A percentile compares a stretch with the other conserved stretches of the same genome.
phyloP scores from a whole-genome alignment of 2,888 invertebrate species.

The Drosophila buzzatii region DNA sequence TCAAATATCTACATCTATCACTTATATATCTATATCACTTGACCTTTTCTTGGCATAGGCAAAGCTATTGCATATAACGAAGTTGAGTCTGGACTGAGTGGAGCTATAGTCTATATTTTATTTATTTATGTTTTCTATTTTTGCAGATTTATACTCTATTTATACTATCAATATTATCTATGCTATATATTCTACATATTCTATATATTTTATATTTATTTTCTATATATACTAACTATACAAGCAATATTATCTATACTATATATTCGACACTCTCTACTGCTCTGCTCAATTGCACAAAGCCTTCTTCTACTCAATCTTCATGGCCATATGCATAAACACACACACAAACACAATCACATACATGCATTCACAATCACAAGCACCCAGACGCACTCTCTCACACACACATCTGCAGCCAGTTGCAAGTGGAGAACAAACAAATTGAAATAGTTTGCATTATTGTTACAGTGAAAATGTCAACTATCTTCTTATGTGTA shows the following conservation, averaged over 20 bases:
- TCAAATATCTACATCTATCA: no score
- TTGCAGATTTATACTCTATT: background rate
- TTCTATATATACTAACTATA: background rate
- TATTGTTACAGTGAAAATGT: constrained; percentile 35
- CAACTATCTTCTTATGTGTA: constrained; percentile 29
- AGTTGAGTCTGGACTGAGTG: background rate
- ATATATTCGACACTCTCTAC: background rate
- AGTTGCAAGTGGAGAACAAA: constrained; percentile 14
- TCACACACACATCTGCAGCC: background rate
- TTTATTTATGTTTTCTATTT: background rate
- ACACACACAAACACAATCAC: background rate
- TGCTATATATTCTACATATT: background rate
- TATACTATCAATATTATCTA: background rate
- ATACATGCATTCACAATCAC: no score
- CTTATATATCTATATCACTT: no score
- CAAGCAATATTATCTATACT: background rate
- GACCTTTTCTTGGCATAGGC: background rate
- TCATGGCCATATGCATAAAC: background rate
- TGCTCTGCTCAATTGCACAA: background rate
- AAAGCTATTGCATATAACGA: no score
- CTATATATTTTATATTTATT: background rate
- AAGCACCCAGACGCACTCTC: background rate
- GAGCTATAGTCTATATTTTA: background rate
- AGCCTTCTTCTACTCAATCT: background rate
- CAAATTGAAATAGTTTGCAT: constrained; percentile 45